phyloP scores from a whole-genome alignment of 1,140 invertebrate species.

The Temnothorax curvispinosus region DNA sequence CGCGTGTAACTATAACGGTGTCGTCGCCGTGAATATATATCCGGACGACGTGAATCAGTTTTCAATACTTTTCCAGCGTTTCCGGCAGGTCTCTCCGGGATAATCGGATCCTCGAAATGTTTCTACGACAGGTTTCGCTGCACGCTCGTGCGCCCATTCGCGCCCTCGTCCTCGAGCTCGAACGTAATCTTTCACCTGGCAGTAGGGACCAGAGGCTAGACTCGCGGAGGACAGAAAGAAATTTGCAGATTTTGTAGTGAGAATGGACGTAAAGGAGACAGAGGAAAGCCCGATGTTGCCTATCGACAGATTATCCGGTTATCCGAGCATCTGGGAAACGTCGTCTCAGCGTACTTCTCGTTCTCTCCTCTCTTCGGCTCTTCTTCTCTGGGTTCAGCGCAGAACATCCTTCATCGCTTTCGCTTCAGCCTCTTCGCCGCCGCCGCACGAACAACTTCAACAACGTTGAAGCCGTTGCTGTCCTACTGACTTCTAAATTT shows the following conservation, averaged over 20 bases:
- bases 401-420: conserved; percentile 66
- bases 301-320: conserved; percentile 47
- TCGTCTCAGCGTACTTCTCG: conserved; percentile 54
- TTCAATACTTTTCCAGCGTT: conserved; percentile 27
- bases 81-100: conserved; percentile 46
- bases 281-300: conserved; percentile 18
- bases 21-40: conserved; percentile 26
- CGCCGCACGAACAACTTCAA: conserved; percentile 64
- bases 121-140: conserved; percentile 11
- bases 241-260: conserved; percentile 27
- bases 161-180: conserved; percentile 21
- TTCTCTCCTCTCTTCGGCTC: conserved; percentile 50
- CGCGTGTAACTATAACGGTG: conserved; percentile 41
- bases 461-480: conserved; percentile 74
- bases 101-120: conserved; percentile 50
- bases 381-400: conserved; percentile 64
- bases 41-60: conserved; percentile 54
- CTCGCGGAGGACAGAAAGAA: conserved; percentile 50
- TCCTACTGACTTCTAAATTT: conserved; percentile 79
- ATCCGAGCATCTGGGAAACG: conserved; percentile 66
- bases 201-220: conserved; percentile 63
- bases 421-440: conserved; percentile 68
- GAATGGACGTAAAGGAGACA: not conserved
- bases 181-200: conserved; percentile 62
- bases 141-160: conserved; percentile 33